Base-by-base conservation (phyloP, 1,140 invertebrate species). In the Caerostris extrusa region DNA sequence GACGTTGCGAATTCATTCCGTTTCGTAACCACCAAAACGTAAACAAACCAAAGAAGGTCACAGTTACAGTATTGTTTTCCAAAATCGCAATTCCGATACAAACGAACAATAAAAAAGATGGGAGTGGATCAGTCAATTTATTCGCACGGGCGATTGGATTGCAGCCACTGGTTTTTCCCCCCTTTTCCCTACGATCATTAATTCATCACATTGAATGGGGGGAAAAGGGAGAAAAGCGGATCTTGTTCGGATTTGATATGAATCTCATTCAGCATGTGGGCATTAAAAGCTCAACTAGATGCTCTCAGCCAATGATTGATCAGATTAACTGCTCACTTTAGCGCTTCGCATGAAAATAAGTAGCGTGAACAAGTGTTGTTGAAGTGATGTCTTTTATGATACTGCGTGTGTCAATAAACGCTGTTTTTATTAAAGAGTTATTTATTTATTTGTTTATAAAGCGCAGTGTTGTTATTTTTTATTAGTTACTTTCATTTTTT, bases 261-360 rank as follows among this genome's bases (percentile, higher is more conserved):
- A 77, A 77, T 77, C 69, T 77, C 34, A 34, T 34, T 34, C 69
- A 34, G 69, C 69, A 34, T 77, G 69, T 50, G 69, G 19, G 69
- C 8, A 77, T 77, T 77, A 77, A 77, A n/a, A 53, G 69, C 69
- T 77, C 69, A 77, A 77, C 19, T 77, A 50, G 69, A 77, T 77
- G 69, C 69, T 77, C 69, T 77, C 69, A 77, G 69, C 69, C 69
- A 77, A 77, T 77, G 34, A 77, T 77, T 77, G 69, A 77, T 77
- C 69, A 77, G 69, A 77, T 77, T 77, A 77, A 77, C 69, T 77
- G 69, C 69, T 77, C 69, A 77, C 69, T 77, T 77, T 77, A 77
- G 69, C 69, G 34, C 69, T 77, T 77, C 4, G 34, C 19, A 77
- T 77, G 69, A 34, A 77, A 77, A 77, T 77, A 77, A 77, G 19